Conservation (phyloP, 2,888 invertebrate species). For the Tryphoninae sp. region DNA sequence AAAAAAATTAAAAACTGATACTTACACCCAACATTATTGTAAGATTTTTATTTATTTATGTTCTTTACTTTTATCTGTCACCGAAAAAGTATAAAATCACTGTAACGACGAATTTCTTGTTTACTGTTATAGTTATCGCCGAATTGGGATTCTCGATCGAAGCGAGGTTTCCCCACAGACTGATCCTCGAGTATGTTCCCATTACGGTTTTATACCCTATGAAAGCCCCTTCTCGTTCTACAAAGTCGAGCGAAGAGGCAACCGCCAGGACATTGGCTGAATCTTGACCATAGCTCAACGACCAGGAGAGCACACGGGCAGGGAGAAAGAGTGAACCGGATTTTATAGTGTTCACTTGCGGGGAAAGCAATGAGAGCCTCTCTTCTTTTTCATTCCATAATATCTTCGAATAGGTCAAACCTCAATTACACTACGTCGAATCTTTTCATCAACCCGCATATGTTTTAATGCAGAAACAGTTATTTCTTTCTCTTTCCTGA, state of each 20-base stretch:
- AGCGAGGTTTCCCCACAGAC: constrained; percentile 71
- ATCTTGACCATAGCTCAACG: constrained; percentile 70
- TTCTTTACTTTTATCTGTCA: constrained; percentile 48
- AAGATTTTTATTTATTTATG: constrained; percentile 2
- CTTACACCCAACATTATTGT: constrained; percentile 70
- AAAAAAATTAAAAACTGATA: constrained; percentile 48
- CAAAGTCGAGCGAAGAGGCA: constrained; percentile 60
- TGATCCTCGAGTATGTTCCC: constrained; percentile 71
- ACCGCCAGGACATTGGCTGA: constrained; percentile 76
- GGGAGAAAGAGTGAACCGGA: constrained; percentile 77
- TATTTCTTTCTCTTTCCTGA: constrained; percentile 3
- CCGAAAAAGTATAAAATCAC: constrained; percentile 48
- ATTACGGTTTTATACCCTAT: constrained; percentile 77
- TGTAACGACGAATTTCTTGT: constrained; percentile 13
- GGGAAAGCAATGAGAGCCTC: constrained; percentile 72
- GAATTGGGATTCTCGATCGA: constrained; percentile 58
- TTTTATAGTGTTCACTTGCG: constrained; percentile 74
- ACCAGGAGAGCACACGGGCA: constrained; percentile 47
- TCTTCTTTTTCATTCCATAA: constrained; percentile 55
- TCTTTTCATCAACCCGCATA: constrained; percentile 19
- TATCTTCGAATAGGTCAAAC: constrained; percentile 45
- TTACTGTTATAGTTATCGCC: constrained; percentile 4
- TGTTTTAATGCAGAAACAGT: background rate
- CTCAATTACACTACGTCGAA: constrained; percentile 20
- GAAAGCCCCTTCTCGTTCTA: constrained; percentile 73